These are phyloP conservation scores for Lateolabrax maculatus DNA, from an alignment of 2,797 vertebrate genomes.

Conservation along the genomic window DNA sequence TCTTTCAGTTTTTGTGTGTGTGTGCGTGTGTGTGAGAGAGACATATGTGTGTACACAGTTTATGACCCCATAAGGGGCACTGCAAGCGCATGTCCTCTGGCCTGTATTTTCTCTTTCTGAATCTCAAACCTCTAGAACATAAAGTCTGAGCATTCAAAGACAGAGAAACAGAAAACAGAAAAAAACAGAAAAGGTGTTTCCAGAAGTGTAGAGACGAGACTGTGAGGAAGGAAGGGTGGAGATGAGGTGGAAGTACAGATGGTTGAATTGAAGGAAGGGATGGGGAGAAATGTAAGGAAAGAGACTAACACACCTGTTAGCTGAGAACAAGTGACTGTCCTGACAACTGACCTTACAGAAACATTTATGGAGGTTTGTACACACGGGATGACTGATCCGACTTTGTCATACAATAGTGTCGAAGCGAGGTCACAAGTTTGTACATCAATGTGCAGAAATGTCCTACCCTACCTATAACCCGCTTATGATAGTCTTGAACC, in stretches of 20 bases:
- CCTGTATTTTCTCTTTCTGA: constrained; percentile 26
- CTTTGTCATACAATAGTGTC: background rate
- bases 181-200: constrained; percentile 32
- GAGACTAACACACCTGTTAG: constrained; percentile 42
- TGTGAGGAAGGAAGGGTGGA: constrained; percentile 50
- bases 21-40: background rate
- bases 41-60: background rate
- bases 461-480: background rate
- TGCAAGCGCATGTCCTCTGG: constrained; percentile 14
- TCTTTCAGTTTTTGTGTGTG: background rate
- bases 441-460: background rate
- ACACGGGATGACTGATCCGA: background rate
- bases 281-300: constrained; percentile 52
- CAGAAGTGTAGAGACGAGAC: constrained; percentile 25
- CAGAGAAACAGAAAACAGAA: too few relatives aligned
- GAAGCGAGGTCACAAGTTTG: too few relatives aligned
- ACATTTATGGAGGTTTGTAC: background rate
- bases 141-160: too few relatives aligned
- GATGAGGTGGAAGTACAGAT: constrained; percentile 46
- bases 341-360: constrained; percentile 11
- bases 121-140: constrained; percentile 21
- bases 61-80: constrained; percentile 8
- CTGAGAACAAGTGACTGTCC: constrained; percentile 9
- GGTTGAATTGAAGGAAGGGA: constrained; percentile 62
- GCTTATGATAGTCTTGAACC: background rate